Conservation (phyloP, 30 jellyfish, hydroid and myxozoan species). For the Haliclystus octoradiatus region DNA sequence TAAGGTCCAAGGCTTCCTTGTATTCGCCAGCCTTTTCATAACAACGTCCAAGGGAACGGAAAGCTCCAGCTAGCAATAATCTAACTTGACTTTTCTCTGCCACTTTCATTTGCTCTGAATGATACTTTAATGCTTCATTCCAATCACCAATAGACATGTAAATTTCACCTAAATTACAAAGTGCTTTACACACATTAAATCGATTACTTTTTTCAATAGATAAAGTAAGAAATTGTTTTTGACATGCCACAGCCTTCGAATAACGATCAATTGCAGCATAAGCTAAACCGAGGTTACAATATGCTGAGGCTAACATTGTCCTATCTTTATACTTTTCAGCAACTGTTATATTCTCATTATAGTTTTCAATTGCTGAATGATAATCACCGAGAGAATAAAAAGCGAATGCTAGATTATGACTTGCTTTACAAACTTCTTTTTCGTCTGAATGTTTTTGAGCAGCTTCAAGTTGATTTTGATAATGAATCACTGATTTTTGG, state of each 20-base stretch:
- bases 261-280: slow-evolving; percentile 52
- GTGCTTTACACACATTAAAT: slow-evolving; percentile 75
- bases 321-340: slow-evolving; percentile 56
- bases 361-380: slow-evolving; percentile 53
- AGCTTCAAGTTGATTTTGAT: slow-evolving; percentile 34
- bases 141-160: slow-evolving; percentile 28
- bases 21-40: slow-evolving; percentile 35
- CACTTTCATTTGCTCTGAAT: slow-evolving; percentile 48
- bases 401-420: slow-evolving; percentile 77
- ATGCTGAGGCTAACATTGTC: slow-evolving; percentile 30
- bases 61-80: slow-evolving; percentile 30
- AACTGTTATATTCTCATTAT: slow-evolving; percentile 56
- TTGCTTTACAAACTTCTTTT: slow-evolving; percentile 66
- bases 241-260: slow-evolving; percentile 79
- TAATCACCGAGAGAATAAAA: slow-evolving; percentile 34
- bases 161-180: slow-evolving; percentile 75
- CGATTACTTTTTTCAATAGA: slow-evolving; percentile 78
- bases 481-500: slow-evolving; percentile 47
- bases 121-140: slow-evolving; percentile 54
- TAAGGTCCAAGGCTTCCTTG: slow-evolving; percentile 50
- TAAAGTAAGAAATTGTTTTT: slow-evolving; percentile 53
- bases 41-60: slow-evolving; percentile 14
- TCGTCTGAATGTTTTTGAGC: slow-evolving; percentile 54
- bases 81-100: slow-evolving; percentile 50
- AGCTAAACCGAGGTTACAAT: slow-evolving; percentile 84